Conservation (phyloP, 2,113 vertebrate genomes). For the Dissostichus mawsoni region DNA sequence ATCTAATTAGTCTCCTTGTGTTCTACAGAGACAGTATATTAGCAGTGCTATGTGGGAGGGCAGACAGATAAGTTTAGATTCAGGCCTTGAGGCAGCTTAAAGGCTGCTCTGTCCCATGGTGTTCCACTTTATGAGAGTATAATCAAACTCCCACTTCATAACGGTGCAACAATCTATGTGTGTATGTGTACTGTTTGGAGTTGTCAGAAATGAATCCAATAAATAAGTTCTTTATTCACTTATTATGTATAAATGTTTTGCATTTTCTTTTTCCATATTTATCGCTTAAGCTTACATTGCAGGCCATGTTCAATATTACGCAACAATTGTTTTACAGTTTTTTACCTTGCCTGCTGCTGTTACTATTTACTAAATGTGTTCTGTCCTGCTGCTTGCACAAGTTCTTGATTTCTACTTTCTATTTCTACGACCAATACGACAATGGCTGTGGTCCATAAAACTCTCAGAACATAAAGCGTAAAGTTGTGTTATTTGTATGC, state of each 20-base stretch:
- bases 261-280: too few species aligned
- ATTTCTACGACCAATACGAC: neutral
- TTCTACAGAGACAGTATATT: conserved; percentile 16
- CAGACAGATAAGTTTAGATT: conserved; percentile 37
- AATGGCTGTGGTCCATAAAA: neutral
- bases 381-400: neutral
- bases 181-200: neutral
- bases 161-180: conserved; percentile 2
- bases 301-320: neutral
- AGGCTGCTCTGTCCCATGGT: conserved; percentile 34
- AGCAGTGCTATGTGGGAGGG: conserved; percentile 29
- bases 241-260: neutral
- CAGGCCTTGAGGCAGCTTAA: conserved; percentile 45
- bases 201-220: conserved; percentile 15
- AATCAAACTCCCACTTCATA: conserved; percentile 58
- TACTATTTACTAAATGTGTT: neutral
- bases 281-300: too few species aligned
- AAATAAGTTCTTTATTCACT: neutral
- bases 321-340: too few species aligned
- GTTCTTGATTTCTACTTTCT: neutral
- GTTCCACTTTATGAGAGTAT: conserved; percentile 30
- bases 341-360: neutral
- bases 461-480: too few species aligned
- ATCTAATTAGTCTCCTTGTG: conserved; percentile 8
- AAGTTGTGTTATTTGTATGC: too few species aligned